phyloP scores from a whole-genome alignment of 2,888 invertebrate genomes.

The Phaedon cochleariae region DNA sequence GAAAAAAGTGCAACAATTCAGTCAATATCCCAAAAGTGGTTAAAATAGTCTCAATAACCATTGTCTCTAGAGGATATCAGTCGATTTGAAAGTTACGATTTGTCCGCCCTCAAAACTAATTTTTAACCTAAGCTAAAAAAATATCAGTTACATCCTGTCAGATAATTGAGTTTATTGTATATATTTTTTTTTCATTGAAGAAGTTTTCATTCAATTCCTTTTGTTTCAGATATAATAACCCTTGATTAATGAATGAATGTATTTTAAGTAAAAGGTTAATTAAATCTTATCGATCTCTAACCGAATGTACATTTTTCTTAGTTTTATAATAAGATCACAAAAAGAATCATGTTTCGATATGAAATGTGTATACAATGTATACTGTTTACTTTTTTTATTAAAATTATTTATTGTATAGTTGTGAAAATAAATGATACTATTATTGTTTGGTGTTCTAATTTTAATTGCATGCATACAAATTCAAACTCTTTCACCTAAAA shows the following conservation, averaged over 20 bases:
- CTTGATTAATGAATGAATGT: conserved; percentile 1
- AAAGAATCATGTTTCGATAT: too few species aligned
- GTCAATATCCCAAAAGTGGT: too few species aligned
- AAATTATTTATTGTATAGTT: conserved; percentile 7
- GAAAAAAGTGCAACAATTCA: too few species aligned
- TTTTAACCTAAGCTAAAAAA: too few species aligned
- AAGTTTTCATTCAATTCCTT: not conserved
- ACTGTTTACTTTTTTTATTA: not conserved
- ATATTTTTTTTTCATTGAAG: too few species aligned
- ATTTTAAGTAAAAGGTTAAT: not conserved
- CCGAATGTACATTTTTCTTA: not conserved
- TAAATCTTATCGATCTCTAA: not conserved
- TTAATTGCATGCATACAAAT: not conserved
- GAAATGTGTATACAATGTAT: conserved; percentile 6
- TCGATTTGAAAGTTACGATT: too few species aligned
- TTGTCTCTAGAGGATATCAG: too few species aligned
- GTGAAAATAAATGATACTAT: not conserved
- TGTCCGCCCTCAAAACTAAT: too few species aligned
- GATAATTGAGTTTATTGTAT: too few species aligned
- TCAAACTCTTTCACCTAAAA: conserved; percentile 8
- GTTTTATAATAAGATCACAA: conserved; percentile 1
- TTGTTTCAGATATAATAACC: conserved; percentile 15
- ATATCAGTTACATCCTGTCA: too few species aligned
- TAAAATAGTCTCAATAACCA: too few species aligned
- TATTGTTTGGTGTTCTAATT: not conserved